Evolutionary conservation across 2,888 invertebrate species (phyloP).

Genomic region (Ectobius pallidus): DNA sequence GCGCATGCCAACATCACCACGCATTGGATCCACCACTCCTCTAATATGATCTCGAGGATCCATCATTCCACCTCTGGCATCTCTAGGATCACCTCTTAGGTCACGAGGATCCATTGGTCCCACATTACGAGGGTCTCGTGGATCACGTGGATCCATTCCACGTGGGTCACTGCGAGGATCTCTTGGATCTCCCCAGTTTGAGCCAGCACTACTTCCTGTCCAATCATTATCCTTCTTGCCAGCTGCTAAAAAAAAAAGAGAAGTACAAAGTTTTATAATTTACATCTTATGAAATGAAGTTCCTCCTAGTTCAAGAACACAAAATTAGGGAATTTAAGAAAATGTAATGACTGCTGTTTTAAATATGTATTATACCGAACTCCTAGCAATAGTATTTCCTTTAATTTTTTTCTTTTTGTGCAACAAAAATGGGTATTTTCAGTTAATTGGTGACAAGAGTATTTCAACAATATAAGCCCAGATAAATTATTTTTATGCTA

Average conservation of each 20-base stretch:
- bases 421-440: too few relatives aligned
- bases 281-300: too few relatives aligned
- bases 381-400: too few relatives aligned
- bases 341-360: too few relatives aligned
- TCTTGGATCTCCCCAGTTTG: constrained; percentile 52
- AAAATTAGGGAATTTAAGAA: too few relatives aligned
- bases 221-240: constrained; percentile 64
- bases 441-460: too few relatives aligned
- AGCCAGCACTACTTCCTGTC: constrained; percentile 62
- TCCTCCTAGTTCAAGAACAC: too few relatives aligned
- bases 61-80: constrained; percentile 52
- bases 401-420: too few relatives aligned
- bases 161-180: constrained; percentile 57
- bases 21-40: constrained; percentile 54
- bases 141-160: constrained; percentile 61
- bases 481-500: too few relatives aligned
- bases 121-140: constrained; percentile 51
- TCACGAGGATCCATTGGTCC: constrained; percentile 62
- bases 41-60: constrained; percentile 57
- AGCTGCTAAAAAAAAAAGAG: constrained; percentile 45
- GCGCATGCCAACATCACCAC: constrained; percentile 29
- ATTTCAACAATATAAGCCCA: too few relatives aligned
- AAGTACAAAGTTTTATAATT: too few relatives aligned
- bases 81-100: constrained; percentile 56
- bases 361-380: too few relatives aligned